Conservation (phyloP, 2,888 invertebrate species). For the Oscheius sp. region DNA sequence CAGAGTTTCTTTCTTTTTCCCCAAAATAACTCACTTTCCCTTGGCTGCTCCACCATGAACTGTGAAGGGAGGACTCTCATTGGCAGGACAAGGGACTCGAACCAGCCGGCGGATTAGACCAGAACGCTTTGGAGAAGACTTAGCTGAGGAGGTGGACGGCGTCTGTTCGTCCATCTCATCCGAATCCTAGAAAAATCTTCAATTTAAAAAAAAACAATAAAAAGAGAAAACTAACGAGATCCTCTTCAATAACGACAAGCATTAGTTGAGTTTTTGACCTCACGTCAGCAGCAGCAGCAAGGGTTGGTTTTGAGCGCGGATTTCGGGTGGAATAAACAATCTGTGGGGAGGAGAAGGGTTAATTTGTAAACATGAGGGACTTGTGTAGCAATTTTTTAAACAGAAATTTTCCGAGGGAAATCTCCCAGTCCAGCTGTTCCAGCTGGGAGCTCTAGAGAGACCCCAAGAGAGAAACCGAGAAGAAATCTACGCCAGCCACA, state of each 20-base stretch:
- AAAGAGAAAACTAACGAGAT: no score
- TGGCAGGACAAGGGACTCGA: slow-evolving; percentile 32
- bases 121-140: slow-evolving; percentile 15
- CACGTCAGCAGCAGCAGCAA: no score
- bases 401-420: background rate
- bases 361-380: background rate
- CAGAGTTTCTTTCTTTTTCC: background rate
- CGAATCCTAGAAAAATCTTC: slow-evolving; percentile 13
- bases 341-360: background rate
- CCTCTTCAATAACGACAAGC: no score
- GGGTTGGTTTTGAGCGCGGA: background rate
- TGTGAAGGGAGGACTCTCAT: slow-evolving; percentile 20
- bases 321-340: background rate
- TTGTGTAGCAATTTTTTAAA: background rate
- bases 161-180: slow-evolving; percentile 26
- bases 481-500: background rate
- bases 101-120: slow-evolving; percentile 27
- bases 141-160: slow-evolving; percentile 12
- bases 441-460: background rate
- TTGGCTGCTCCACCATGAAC: slow-evolving; percentile 50
- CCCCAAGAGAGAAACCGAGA: background rate
- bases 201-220: no score
- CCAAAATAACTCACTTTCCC: slow-evolving; percentile 22
- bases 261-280: no score
- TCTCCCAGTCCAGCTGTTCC: background rate